Evolutionary conservation across 2,888 invertebrate genomes (phyloP).

Genomic region (Leptopilina drosophilae): DNA sequence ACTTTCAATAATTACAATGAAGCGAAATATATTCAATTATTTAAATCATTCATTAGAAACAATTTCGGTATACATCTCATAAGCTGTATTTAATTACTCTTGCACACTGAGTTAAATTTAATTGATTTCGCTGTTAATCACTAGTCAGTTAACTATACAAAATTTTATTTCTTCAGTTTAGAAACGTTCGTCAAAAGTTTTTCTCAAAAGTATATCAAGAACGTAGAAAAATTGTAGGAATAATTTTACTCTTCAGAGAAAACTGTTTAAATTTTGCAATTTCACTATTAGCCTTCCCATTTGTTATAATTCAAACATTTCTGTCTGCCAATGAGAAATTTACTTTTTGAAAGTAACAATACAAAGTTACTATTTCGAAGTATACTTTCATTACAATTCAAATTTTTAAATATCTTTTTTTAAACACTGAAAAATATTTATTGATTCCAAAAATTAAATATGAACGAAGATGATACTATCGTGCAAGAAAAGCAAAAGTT

Average conservation of each 20-base stretch:
- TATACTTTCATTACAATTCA: too few species aligned
- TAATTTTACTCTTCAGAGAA: too few species aligned
- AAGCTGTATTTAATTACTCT: not conserved
- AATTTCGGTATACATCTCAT: not conserved
- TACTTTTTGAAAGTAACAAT: not conserved
- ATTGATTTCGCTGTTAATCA: not conserved
- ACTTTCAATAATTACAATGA: too few species aligned
- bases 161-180: not conserved
- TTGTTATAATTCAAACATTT: too few species aligned
- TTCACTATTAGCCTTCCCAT: too few species aligned
- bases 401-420: too few species aligned
- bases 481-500: not conserved
- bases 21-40: too few species aligned
- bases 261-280: too few species aligned
- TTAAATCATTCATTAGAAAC: not conserved
- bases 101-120: not conserved
- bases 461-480: not conserved
- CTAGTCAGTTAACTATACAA: too few species aligned
- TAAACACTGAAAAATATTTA: too few species aligned
- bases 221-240: too few species aligned
- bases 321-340: not conserved
- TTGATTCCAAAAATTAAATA: not conserved
- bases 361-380: too few species aligned
- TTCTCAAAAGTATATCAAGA: not conserved
- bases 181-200: not conserved